Conservation (phyloP, 2,888 invertebrate genomes). For the Emesis castigata region DNA sequence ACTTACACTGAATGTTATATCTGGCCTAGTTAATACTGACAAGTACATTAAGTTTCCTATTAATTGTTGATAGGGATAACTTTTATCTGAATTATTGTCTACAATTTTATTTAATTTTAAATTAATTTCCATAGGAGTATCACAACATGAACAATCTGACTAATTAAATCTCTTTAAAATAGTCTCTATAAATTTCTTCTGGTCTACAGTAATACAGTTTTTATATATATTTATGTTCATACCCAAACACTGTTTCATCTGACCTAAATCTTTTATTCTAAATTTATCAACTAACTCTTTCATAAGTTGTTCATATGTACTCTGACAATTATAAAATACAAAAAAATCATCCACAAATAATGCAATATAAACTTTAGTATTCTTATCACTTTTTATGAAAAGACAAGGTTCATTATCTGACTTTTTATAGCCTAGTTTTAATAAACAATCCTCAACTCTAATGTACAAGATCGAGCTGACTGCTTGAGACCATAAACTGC, state of each 20-base stretch:
- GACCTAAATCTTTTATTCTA: constrained; percentile 1
- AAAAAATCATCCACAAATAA: constrained; percentile 48
- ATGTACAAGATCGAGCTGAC: constrained; percentile 35
- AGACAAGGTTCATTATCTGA: constrained; percentile 29
- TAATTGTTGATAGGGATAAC: not conserved
- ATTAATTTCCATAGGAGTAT: not conserved
- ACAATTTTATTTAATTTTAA: not conserved
- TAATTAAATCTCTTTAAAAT: not conserved
- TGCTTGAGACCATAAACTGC: constrained; percentile 57
- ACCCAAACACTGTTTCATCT: constrained; percentile 10
- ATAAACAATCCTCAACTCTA: constrained; percentile 37
- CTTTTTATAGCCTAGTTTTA: constrained; percentile 39
- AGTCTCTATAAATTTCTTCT: not conserved
- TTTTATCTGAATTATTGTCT: not conserved
- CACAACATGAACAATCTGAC: not conserved
- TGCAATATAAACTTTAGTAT: constrained; percentile 24
- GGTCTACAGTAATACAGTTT: constrained; percentile 13
- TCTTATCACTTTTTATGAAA: not conserved
- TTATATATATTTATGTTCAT: constrained; percentile 10
- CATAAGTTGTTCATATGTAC: not conserved
- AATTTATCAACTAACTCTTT: not conserved
- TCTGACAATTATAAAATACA: constrained; percentile 18
- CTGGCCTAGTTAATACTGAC: not conserved
- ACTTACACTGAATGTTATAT: constrained; percentile 12
- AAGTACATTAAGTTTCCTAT: not conserved